A percentile compares a stretch with the other conserved stretches of the same genome.
phyloP scores from a whole-genome alignment of 2,888 invertebrate species.

The Heliothis peltigera region DNA sequence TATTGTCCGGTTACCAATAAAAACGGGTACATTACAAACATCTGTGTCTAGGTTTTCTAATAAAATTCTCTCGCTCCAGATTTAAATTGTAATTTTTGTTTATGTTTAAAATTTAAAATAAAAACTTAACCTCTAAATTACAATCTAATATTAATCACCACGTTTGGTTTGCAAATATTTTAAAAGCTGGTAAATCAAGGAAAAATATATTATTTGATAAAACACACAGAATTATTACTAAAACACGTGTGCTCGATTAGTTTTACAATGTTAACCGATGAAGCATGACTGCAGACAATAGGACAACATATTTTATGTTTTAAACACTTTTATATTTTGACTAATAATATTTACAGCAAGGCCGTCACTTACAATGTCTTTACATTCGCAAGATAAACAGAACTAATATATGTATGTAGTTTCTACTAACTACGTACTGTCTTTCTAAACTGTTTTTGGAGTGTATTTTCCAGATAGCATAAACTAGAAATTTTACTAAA shows the following conservation, averaged over 20 bases:
- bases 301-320: not conserved
- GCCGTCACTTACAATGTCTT: not conserved
- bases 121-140: not conserved
- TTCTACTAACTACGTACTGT: not conserved
- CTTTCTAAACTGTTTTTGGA: too few species aligned
- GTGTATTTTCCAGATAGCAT: too few species aligned
- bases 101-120: too few species aligned
- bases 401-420: constrained; percentile 4
- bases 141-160: not conserved
- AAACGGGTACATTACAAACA: too few species aligned
- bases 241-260: constrained; percentile 13
- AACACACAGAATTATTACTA: constrained; percentile 2
- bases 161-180: not conserved
- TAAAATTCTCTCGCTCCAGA: too few species aligned
- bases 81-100: too few species aligned
- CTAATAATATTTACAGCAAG: constrained; percentile 9
- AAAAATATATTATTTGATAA: not conserved
- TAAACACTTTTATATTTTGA: not conserved
- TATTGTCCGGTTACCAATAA: too few species aligned
- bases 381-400: not conserved
- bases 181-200: not conserved
- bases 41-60: too few species aligned
- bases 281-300: constrained; percentile 14
- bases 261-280: constrained; percentile 20
- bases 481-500: too few species aligned